Base-by-base conservation (phyloP, 2,113 vertebrate species). In the Nettapus auritus region DNA sequence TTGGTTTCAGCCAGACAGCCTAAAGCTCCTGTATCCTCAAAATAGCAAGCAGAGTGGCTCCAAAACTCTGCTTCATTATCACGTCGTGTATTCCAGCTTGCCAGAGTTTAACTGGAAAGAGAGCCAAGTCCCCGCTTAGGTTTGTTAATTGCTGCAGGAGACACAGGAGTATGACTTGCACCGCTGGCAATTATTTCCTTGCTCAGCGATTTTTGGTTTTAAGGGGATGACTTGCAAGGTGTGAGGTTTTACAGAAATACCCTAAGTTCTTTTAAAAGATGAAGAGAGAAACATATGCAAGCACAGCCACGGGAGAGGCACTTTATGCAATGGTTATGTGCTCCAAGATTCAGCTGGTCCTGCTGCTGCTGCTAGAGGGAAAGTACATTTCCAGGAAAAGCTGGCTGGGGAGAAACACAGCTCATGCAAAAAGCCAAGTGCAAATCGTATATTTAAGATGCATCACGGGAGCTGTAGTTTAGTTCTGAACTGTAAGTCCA, bases 111-210 rank as follows among this genome's bases (percentile, higher is more conserved):
- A 94, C 88, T 96, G 90, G 81, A 93, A 90, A 85, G 73, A 84
- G 9, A 67, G 83, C 77, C 82, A 64, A 78, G 73, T 33, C 89
- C 50, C 66, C 4, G 6, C 44, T 90, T 68, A 42, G 81, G 36
- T 86, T 91, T 88, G 80, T 74, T 97, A 95, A 97, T 95, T 96
- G 82, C 91, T 82, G 56, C 87, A 73, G 83, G 83, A 96, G 68
- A 82, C 42, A 36, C 29, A 26, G 5, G 3, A 88, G 84, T 7
- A 2, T 53, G 75, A 48, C 80, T 92, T 22, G 77, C 82, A n/a
- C 83, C 5, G 0, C 57, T 68, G 59, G 22, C 20, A 12, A 73
- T 80, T 36, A 60, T 38, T 56, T 76, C 78, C 84, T 93, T 89
- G 89, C 86, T 95, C 93, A 94, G 94, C 91, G 81, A 14, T 57